Base-by-base conservation (phyloP, 2,888 invertebrate genomes). In the Hecatera dysodea region DNA sequence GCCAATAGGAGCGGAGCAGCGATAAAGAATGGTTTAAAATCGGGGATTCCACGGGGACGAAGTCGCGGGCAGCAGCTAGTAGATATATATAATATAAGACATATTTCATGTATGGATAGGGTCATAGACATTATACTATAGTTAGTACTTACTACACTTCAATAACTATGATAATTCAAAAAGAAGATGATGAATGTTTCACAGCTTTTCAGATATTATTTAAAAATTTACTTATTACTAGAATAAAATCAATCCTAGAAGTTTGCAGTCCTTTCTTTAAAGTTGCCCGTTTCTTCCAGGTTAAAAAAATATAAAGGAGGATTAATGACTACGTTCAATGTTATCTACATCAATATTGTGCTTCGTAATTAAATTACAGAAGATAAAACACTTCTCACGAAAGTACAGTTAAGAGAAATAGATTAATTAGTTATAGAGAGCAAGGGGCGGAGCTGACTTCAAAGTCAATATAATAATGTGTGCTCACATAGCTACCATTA, bases 321-420 rank as follows among this genome's bases (percentile, higher is more conserved):
- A 11, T n/a, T 46, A 57, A 65, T 44, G 22, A 29, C 12, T 42
- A 57, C 2, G 5, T 24, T 29, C 36, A 65, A 65, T 56, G 17
- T 0, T 57, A 74, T 75, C 66, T 44, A 74, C 66, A 72, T n/a
- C 12, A 24, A 66, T 75, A 29, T 66, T 36, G n/a, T 66, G 44
- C 29, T 66, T 57, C 52, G 1, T 75, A 29, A 65, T 57, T 52
- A 36, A 50, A 69, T 59, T 17, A 48, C 33, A n/a, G 52, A 27
- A 60, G 59, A 77, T 50, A 71, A 44, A 29, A 50, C n/a, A 59
- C 50, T 64, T 75, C 72, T 39, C 77, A 77, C 59, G 55, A 29
- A 64, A 44, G 33, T 39, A 56, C 60, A 68, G 52, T 63, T 74
- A 19, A 55, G 75, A 55, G 55, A 71, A 64, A 29, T 64, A 48